Evolutionary conservation across 2,113 vertebrate genomes (phyloP), one percentile per base, ranked within the genome.

Genomic region (Pseudopipra pipra): DNA sequence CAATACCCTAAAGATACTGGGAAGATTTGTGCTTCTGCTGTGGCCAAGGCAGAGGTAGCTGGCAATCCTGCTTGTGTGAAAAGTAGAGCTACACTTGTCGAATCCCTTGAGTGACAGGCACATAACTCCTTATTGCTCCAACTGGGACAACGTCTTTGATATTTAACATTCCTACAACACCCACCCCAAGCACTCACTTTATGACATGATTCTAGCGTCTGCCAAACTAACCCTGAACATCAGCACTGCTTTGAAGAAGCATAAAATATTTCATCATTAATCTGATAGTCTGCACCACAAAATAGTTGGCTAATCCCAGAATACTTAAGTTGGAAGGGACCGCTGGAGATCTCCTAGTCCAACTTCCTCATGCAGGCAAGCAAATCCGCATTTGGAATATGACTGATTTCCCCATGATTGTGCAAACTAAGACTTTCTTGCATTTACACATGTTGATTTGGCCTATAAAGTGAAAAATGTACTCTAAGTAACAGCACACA

Each of bases 181-280:
- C 43, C 41, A 55, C 43, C 0, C 3, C 21, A n/a, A 68, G 63
- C 52, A n/a, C 1, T 1, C 30, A 33, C 33, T 61, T 82, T 35
- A 15, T 35, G 20, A n/a, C 23, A 46, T 13, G 15, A 43, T 28
- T 21, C 59, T 43, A 44, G 86, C 76, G 56, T 97, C 95, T 98
- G 97, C 92, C 97, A 97, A 97, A 94, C 96, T 97, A 98, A 98
- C 97, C 97, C 97, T 98, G 95, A 98, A 98, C 93, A 95, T 94
- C 95, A 95, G 89, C 84, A 72, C 44, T 19, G 94, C 96, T 63
- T 51, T 41, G 35, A 19, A 97, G 97, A 98, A 98, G 97, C 96
- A 97, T 18, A 71, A 93, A 88, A 47, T 71, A 58, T 39, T 95
- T 83, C 73, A 55, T 58, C 7, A 27, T 85, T 80, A 75, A 41